Evolutionary conservation across 2,888 invertebrate genomes (phyloP), one percentile per base, ranked within the genome.

Genomic region (Ophion slaviceki): DNA sequence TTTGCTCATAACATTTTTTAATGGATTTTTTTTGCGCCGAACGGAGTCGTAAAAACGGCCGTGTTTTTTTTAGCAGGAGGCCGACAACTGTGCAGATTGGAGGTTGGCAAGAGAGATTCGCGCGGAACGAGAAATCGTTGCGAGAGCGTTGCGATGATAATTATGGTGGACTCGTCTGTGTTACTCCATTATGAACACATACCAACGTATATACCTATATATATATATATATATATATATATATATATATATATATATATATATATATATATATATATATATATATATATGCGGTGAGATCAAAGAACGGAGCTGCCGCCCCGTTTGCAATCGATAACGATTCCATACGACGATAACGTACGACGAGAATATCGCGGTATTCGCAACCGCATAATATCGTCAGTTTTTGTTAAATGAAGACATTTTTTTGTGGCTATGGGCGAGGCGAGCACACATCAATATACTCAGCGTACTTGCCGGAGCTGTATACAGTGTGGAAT

Each of bases 291-390:
- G 59, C 47, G 45, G 57, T 17, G 70, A 86, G 80, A 86, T 86
- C 80, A 86, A 86, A 86, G 86, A 77, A 64, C 68, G 36, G 40
- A 47, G 74, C 80, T 80, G 83, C 83, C 83, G 74, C 62, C 67
- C 76, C 82, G 85, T 80, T 80, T 81, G 86, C 80, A 75, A 86
- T 86, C 86, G 86, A 86, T 86, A 86, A 86, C 86, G 86, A 86
- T 86, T 71, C 83, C 45, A 81, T 78, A 61, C 68, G 83, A 66
- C 77, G 86, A 86, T 86, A 86, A 86, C 61, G 20, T 68, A 72
- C 45, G 80, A 66, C 47, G 80, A 64, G 74, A 74, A 57, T 40
- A 68, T 57, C 64, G 82, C 74, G 40, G 28, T 71, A 64, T 47
- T n/a, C 68, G 71, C 68, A 7, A 53, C 72, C 82, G 80, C 82